Percentiles rank a stretch among this genome's conserved stretches.
Conservation (phyloP, 2,113 vertebrate species). For the Sterna hirundo region DNA sequence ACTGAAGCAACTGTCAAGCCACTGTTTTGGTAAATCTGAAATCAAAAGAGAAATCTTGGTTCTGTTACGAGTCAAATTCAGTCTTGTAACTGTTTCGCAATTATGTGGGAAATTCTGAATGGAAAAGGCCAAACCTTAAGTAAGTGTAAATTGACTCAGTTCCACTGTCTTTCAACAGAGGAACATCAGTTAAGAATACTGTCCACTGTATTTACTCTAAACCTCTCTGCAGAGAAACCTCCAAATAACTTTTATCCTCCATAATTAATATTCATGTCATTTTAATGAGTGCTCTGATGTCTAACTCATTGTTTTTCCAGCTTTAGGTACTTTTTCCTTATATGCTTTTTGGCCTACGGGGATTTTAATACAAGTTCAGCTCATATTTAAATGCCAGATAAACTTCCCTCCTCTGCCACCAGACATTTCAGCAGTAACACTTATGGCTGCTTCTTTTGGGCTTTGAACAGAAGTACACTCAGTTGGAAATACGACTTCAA, state of each 20-base stretch:
- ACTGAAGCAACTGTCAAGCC: neutral
- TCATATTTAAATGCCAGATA: neutral
- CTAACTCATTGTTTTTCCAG: neutral
- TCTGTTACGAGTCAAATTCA: neutral
- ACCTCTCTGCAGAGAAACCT: neutral
- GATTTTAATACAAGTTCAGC: neutral
- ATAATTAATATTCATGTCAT: neutral
- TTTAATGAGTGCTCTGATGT: neutral
- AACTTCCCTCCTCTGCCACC: neutral
- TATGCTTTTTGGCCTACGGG: neutral
- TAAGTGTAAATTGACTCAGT: neutral
- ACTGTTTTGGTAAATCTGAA: conserved; percentile 5
- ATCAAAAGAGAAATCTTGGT: conserved; percentile 14
- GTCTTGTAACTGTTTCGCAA: neutral
- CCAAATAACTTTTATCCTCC: neutral
- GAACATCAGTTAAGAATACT: neutral
- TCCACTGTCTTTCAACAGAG: neutral
- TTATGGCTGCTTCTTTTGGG: neutral
- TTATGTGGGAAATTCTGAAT: neutral
- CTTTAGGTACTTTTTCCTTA: neutral
- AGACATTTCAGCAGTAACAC: neutral
- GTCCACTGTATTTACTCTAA: neutral
- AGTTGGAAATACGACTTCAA: neutral
- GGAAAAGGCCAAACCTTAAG: neutral
- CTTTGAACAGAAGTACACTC: neutral